Conservation (phyloP, 2,888 invertebrate species). For the Drosophila melanosoma region DNA sequence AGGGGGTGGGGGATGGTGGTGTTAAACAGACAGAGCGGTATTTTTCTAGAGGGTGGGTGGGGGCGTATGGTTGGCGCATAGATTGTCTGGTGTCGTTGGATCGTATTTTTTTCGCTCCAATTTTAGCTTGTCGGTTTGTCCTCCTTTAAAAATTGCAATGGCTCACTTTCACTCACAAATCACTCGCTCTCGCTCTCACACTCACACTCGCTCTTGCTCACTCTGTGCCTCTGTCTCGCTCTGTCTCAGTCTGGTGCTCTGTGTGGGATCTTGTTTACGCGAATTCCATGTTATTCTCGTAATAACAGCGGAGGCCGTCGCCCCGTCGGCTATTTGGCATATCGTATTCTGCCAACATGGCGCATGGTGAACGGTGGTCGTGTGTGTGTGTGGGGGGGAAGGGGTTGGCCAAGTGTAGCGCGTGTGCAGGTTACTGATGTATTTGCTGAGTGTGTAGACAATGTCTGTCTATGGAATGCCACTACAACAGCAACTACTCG, state of each 20-base stretch:
- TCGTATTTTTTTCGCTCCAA: conserved; percentile 63
- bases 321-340: conserved; percentile 59
- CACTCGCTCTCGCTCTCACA: conserved; percentile 22
- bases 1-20: not conserved
- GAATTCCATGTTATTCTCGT: conserved; percentile 69
- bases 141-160: conserved; percentile 49
- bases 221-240: not conserved
- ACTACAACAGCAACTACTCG: conserved; percentile 21
- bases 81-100: conserved; percentile 17
- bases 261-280: conserved; percentile 64
- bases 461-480: conserved; percentile 46
- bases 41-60: not conserved
- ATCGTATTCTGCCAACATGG: conserved; percentile 58
- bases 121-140: conserved; percentile 60
- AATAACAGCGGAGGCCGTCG: conserved; percentile 70
- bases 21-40: not conserved
- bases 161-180: conserved; percentile 51
- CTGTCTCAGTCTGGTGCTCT: conserved; percentile 3
- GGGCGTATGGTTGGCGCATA: conserved; percentile 4
- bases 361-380: not conserved
- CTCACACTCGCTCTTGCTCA: not conserved
- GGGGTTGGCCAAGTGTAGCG: conserved; percentile 54
- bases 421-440: conserved; percentile 76
- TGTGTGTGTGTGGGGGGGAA: not conserved
- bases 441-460: conserved; percentile 68